A percentile compares a stretch with the other conserved stretches of the same genome.
These are phyloP conservation scores for Syrrhaptes paradoxus DNA, from an alignment of 2,113 vertebrate species.

Conservation along the genomic window DNA sequence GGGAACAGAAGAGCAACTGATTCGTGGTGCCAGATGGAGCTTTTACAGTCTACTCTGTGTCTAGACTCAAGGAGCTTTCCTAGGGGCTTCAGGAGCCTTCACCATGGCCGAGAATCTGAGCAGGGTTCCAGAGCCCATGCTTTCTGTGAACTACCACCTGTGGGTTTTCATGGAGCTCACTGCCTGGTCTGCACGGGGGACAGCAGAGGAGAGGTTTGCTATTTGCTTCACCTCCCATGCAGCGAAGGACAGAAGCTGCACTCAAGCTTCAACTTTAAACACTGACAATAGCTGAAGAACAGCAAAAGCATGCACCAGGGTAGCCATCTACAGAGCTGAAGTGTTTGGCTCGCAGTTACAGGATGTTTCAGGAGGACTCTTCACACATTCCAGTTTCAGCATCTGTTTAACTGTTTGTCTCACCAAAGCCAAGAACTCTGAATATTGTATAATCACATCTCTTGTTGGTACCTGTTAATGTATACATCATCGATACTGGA, in stretches of 20 bases:
- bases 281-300: neutral
- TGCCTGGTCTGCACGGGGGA: accelerated
- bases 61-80: neutral
- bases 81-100: neutral
- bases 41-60: neutral
- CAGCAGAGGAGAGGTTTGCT: neutral
- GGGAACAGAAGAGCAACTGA: neutral
- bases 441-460: neutral
- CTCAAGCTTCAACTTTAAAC: neutral
- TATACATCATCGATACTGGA: neutral
- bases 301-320: neutral
- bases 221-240: neutral
- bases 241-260: neutral
- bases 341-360: accelerated
- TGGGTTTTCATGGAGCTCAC: neutral
- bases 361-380: neutral
- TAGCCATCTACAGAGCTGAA: neutral
- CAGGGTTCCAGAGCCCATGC: neutral
- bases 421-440: neutral
- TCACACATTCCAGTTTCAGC: neutral
- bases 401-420: neutral
- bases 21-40: neutral
- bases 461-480: neutral
- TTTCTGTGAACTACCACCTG: neutral
- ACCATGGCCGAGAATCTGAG: neutral